These are phyloP conservation scores for Drosophila dunni DNA, from an alignment of 1,140 invertebrate species.

Conservation along the genomic window DNA sequence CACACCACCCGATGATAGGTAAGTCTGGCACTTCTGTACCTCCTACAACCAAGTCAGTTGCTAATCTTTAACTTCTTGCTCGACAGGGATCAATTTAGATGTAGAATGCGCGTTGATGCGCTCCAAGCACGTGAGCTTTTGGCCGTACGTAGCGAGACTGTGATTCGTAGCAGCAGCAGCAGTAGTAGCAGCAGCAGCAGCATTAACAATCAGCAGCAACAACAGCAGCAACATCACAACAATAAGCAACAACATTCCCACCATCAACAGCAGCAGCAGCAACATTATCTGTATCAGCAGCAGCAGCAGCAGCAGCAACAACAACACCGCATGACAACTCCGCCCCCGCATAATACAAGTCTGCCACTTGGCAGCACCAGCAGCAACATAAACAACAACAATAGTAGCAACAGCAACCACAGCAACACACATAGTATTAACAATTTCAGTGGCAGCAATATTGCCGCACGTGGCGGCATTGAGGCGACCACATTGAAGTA, in stretches of 20 bases:
- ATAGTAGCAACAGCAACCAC: conserved; percentile 7
- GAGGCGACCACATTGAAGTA: conserved; percentile 79
- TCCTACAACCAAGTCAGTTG: neutral
- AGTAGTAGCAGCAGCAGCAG: conserved; percentile 67
- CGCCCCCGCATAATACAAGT: conserved; percentile 50
- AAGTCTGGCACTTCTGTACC: conserved; percentile 1
- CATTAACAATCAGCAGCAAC: conserved; percentile 55
- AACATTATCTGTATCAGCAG: conserved; percentile 65
- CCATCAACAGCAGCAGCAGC: conserved; percentile 63
- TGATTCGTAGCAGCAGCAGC: conserved; percentile 71
- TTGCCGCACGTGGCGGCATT: conserved; percentile 71
- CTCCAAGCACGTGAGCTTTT: conserved; percentile 77
- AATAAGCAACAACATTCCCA: conserved; percentile 75
- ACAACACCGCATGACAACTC: conserved; percentile 74
- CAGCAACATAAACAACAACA: conserved; percentile 59
- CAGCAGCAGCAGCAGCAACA: conserved; percentile 59
- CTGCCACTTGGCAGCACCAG: conserved; percentile 35
- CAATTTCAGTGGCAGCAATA: conserved; percentile 57
- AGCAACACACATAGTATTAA: conserved; percentile 66
- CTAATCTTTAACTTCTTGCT: conserved; percentile 5
- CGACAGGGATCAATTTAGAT: conserved; percentile 80
- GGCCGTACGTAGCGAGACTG: conserved; percentile 78
- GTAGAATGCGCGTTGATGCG: conserved; percentile 83
- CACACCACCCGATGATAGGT: conserved; percentile 84
- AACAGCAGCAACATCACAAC: conserved; percentile 51